These are phyloP conservation scores for Hypomecis punctinalis DNA, from an alignment of 2,888 invertebrate genomes.

Conservation along the genomic window DNA sequence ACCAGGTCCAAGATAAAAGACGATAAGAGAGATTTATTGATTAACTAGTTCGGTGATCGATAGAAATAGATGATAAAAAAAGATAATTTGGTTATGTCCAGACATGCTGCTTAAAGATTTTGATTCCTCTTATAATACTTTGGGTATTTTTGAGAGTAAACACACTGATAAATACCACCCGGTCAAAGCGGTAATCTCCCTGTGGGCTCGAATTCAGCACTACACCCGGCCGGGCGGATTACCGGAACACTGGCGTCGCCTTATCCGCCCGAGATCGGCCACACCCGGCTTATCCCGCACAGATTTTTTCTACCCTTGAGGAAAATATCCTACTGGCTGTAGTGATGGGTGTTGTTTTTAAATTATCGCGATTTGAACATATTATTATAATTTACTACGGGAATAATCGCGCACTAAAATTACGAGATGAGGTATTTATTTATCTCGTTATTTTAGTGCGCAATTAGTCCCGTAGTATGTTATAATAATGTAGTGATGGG, in stretches of 20 bases:
- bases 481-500: conserved; percentile 23
- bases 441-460: no score
- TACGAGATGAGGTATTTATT: no score
- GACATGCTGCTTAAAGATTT: no score
- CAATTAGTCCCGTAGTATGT: no score
- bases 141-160: conserved; percentile 29
- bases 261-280: conserved; percentile 49
- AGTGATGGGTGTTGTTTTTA: conserved; percentile 9
- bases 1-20: no score
- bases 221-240: conserved; percentile 28
- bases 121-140: background rate
- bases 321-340: conserved; percentile 49
- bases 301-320: conserved; percentile 57
- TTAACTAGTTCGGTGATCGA: no score
- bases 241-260: conserved; percentile 62
- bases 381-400: no score
- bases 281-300: conserved; percentile 56
- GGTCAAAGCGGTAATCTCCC: conserved; percentile 20
- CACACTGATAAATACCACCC: conserved; percentile 19
- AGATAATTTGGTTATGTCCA: no score
- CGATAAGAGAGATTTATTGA: no score
- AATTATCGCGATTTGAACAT: no score
- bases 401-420: no score
- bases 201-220: conserved; percentile 23
- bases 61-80: no score